A percentile compares a stretch with the other conserved stretches of the same genome.
These are phyloP conservation scores for Leptodirus hochenwartii DNA, from an alignment of 2,888 invertebrate genomes.

Conservation along the genomic window DNA sequence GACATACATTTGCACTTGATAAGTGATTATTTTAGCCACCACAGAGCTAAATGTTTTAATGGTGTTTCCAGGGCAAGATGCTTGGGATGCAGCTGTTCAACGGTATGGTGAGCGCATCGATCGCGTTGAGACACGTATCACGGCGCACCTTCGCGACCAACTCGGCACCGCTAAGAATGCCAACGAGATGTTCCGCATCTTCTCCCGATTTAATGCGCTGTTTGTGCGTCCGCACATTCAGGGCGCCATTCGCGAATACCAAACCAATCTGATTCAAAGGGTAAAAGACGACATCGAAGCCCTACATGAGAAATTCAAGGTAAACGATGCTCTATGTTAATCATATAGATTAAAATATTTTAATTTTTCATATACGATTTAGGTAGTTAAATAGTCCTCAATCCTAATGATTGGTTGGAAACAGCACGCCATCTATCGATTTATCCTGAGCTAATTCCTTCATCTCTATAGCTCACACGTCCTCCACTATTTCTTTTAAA, in stretches of 20 bases:
- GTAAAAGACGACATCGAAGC: slow-evolving; percentile 99
- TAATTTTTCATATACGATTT: slow-evolving; percentile 1
- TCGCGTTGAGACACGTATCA: slow-evolving; percentile 94
- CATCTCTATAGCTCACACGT: too few species aligned
- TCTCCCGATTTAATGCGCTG: slow-evolving; percentile 94
- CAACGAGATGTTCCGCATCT: slow-evolving; percentile 99
- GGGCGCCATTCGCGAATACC: slow-evolving; percentile 97
- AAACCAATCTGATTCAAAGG: slow-evolving; percentile 94
- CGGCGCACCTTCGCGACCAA: slow-evolving; percentile 92
- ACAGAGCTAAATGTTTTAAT: too few species aligned
- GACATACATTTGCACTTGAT: too few species aligned
- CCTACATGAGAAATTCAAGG: slow-evolving; percentile 95
- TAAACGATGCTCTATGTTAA: too few species aligned
- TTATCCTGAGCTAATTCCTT: too few species aligned
- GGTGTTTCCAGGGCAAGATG: too few species aligned
- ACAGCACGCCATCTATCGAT: too few species aligned
- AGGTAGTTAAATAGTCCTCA: too few species aligned
- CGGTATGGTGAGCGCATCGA: slow-evolving; percentile 97
- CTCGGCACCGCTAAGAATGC: slow-evolving; percentile 97
- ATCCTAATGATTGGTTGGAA: too few species aligned
- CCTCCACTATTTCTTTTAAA: too few species aligned
- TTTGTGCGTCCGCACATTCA: slow-evolving; percentile 98
- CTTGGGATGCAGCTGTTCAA: slow-evolving; percentile 95
- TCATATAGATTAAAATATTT: too few species aligned
- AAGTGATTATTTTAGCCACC: too few species aligned